Conservation (phyloP, 2,113 vertebrate species). For the Centrocercus urophasianus region DNA sequence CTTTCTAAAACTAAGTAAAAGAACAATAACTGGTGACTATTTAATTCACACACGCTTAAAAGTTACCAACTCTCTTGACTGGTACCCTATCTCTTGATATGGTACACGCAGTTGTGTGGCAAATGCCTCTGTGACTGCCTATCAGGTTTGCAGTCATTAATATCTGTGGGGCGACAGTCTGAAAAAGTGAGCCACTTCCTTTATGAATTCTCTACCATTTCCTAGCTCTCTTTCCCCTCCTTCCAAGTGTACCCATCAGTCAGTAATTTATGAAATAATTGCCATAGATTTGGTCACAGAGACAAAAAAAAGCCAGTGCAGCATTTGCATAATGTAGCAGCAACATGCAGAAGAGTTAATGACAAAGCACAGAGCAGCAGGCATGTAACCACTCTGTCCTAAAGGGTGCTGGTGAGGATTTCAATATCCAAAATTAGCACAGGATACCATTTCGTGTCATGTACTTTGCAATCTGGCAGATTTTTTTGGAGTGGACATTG, state of each 20-base stretch:
- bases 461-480: not conserved
- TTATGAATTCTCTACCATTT: not conserved
- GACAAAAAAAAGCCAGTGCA: not conserved
- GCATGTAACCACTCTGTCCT: not conserved
- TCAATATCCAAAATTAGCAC: not conserved
- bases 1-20: not conserved
- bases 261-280: not conserved
- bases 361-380: not conserved
- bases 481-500: not conserved
- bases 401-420: not conserved
- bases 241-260: too few relatives aligned
- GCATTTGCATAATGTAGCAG: not conserved
- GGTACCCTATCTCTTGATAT: not conserved
- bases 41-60: not conserved
- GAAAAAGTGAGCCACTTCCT: not conserved
- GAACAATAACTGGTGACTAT: not conserved
- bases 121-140: not conserved
- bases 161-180: not conserved
- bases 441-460: not conserved
- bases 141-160: not conserved
- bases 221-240: not conserved
- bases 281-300: not conserved
- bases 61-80: not conserved
- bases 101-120: not conserved
- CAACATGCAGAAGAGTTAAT: not conserved